Percentiles rank a stretch among this genome's conserved stretches.
These are phyloP conservation scores for Venusia cambrica DNA, from an alignment of 2,888 invertebrate genomes.

Conservation along the genomic window DNA sequence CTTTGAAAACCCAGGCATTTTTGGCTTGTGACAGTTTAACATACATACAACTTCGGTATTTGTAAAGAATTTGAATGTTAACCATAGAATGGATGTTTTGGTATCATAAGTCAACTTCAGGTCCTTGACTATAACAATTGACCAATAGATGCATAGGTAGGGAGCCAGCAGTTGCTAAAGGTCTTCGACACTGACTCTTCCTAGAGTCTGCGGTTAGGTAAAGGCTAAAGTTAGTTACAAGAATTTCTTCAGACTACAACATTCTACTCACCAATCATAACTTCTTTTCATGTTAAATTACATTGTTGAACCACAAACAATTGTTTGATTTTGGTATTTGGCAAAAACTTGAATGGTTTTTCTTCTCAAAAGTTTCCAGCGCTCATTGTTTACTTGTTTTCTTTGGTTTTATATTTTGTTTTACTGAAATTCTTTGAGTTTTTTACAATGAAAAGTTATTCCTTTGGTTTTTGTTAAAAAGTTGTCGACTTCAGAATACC, in stretches of 20 bases:
- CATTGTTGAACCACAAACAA: conserved; percentile 39
- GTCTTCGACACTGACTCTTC: no score
- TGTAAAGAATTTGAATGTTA: no score
- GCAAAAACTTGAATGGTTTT: conserved; percentile 59
- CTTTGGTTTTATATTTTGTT: conserved; percentile 54
- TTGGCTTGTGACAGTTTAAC: no score
- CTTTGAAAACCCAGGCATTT: no score
- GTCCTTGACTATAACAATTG: no score
- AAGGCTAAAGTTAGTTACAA: neutral
- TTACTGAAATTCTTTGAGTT: conserved; percentile 48
- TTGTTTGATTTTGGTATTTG: conserved; percentile 49
- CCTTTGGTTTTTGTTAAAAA: conserved; percentile 23
- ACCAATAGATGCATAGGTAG: no score
- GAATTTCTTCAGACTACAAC: conserved; percentile 10
- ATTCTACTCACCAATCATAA: conserved; percentile 34
- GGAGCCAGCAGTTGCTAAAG: no score
- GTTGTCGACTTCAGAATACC: no score
- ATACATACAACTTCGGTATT: no score
- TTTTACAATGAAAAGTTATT: conserved; percentile 47
- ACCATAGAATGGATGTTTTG: no score
- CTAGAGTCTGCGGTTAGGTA: no score
- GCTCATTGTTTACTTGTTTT: conserved; percentile 62
- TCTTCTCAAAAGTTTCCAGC: conserved; percentile 60
- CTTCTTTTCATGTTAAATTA: conserved; percentile 53
- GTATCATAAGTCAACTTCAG: no score